Evolutionary conservation across 2,888 invertebrate genomes (phyloP), one percentile per base, ranked within the genome.

Genomic region (Drosophila mayaguana): DNA sequence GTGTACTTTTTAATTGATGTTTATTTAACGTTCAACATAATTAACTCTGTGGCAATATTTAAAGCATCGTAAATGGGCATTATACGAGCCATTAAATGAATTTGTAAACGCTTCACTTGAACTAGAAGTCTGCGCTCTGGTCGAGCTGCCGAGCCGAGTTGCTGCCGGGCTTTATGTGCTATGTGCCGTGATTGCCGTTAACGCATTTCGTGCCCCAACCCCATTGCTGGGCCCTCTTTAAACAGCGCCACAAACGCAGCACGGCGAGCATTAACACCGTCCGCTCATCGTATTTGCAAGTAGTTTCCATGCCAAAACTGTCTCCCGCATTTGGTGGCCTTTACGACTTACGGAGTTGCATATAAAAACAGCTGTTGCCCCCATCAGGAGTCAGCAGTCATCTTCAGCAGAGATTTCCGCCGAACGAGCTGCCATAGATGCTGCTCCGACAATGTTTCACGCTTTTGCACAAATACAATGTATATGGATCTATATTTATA

Each of bases 21-120:
- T 89, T 81, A 81, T 83, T 90, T 81, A 89, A 83, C 89, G 90
- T 85, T 87, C 88, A 81, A 74, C 85, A 83, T 85, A 85, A 85
- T 85, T 85, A 87, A 84, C 78, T 90, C 77, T 85, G 80, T 74
- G 90, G 88, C 88, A 89, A 90, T 86, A 81, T 83, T 83, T 83
- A 88, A 87, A 81, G 84, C 81, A 83, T 90, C 88, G 81, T 87
- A 81, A 89, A 89, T 79, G 62, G 69, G 61, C 79, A 87, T 90
- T 78, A 83, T 88, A 90, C 86, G 81, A 81, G 78, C 70, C 86
- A 84, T 89, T 85, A 90, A 84, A 84, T 82, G 80, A 91, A 85
- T 89, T 89, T 88, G 89, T 83, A 81, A 88, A 83, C 78, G 90
- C 80, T 90, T 88, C 72, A 89, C 77, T 78, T 81, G 71, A 78